Evolutionary conservation across 2,797 vertebrate species (phyloP), one percentile per base, ranked within the genome.

Genomic region (Podargus strigoides): DNA sequence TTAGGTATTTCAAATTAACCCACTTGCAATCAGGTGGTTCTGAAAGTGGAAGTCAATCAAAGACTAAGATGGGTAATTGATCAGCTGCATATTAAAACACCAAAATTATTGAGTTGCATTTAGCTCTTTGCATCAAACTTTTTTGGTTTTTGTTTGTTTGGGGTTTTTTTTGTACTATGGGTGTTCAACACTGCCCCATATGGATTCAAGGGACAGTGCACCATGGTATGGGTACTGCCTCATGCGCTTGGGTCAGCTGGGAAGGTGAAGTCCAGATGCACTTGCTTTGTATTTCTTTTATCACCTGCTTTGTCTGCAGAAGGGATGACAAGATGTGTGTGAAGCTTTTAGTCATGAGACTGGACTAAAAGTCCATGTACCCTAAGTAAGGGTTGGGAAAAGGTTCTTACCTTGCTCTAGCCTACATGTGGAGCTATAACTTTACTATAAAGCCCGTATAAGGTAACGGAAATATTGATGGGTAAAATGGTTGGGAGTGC

Each of bases 161-260:
- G 79, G 24, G 4, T 60, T 3, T 68, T 55, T 39, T 62, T 42
- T 63, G 12, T 56, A 37, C 21, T n/a, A 9, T 39, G 47, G 23
- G 10, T 37, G 34, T 62, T 75, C 21, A 50, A 0, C 0, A 2
- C 9, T 10, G 39, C 28, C 32, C 16, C 8, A 53, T n/a, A n/a
- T n/a, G n/a, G 10, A 30, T 24, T 69, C 28, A 24, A 46, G 34
- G 60, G 36, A 24, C 34, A 19, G 10, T 14, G 52, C 13, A 20
- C 14, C 4, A 3, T 2, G 34, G 12, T 53, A 9, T 14, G 18
- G n/a, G 10, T 39, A 13, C 34, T 59, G 30, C 32, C 14, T 12
- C 5, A 1, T 12, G 22, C 32, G 2, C 50, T 73, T 32, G n/a
- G 7, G 10, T 64, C n/a, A 50, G 1, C 42, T 16, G 55, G 36